These are phyloP conservation scores for Trimorus sp. DNA, from an alignment of 2,888 invertebrate genomes.

Conservation along the genomic window DNA sequence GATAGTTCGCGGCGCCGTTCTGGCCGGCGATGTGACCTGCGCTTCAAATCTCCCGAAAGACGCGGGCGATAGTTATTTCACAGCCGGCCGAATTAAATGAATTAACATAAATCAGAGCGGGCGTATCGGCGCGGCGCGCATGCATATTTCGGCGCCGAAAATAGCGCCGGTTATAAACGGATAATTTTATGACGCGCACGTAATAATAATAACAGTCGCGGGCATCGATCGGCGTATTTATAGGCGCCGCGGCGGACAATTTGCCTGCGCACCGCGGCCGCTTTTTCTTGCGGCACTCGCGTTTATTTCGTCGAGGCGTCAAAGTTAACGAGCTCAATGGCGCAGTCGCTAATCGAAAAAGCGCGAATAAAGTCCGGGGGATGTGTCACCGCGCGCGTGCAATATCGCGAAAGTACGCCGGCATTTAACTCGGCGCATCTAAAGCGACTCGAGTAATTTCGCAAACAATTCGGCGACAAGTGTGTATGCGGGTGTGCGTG, in stretches of 20 bases:
- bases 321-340: slow-evolving; percentile 44
- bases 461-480: slow-evolving; percentile 49
- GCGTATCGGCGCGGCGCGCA: not conserved
- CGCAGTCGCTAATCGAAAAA: slow-evolving; percentile 50
- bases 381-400: slow-evolving; percentile 48
- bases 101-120: slow-evolving; percentile 27
- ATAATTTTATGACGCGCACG: slow-evolving; percentile 29
- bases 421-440: slow-evolving; percentile 47
- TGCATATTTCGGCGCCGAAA: slow-evolving; percentile 12
- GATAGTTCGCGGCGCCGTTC: slow-evolving; percentile 10
- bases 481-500: slow-evolving; percentile 3
- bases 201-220: slow-evolving; percentile 42
- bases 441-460: slow-evolving; percentile 54
- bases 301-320: slow-evolving; percentile 21
- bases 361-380: slow-evolving; percentile 37
- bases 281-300: slow-evolving; percentile 34
- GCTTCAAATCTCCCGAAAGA: slow-evolving; percentile 5
- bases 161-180: slow-evolving; percentile 12
- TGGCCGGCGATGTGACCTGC: slow-evolving; percentile 26
- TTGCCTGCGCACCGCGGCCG: slow-evolving; percentile 20
- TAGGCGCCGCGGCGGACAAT: slow-evolving; percentile 29
- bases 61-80: slow-evolving; percentile 29
- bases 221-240: slow-evolving; percentile 42
- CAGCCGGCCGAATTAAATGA: slow-evolving; percentile 16
- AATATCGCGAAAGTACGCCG: slow-evolving; percentile 49